Base-by-base conservation (phyloP, 2,888 invertebrate genomes). In the Dyspetes luteomarginatus region DNA sequence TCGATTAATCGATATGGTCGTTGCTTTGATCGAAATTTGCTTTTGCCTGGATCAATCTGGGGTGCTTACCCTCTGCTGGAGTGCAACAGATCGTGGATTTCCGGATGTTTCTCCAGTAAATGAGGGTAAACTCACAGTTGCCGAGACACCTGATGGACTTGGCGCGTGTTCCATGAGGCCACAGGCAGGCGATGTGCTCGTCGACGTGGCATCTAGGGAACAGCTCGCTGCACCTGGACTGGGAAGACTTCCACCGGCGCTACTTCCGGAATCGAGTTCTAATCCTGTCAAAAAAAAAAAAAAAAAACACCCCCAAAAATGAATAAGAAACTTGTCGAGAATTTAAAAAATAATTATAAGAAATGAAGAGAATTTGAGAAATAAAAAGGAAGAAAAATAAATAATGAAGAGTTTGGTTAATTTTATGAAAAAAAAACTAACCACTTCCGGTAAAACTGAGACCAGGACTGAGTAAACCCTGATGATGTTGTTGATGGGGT, bases 41-140 rank as follows among this genome's bases (percentile, higher is more conserved):
- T 85, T 90, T 90, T 91, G 92, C 92, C 91, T 90, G 86, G 87
- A 93, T 93, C 93, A 92, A 92, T 89, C 90, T 90, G 90, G 87
- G 91, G 91, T 94, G 95, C 96, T 97, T 96, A 97, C 97, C 97
- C 97, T 95, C 93, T 96, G 96, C 92, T 96, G 97, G 92, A 97
- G 95, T 93, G 96, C 94, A 92, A 94, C 94, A 89, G 94, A 94
- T 92, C 94, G 94, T 92, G 94, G 93, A 81, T 93, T 91, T 36
- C 93, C 90, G 64, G 93, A 92, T 15, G 93, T 91, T 88, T 93
- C 93, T 92, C 94, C 93, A 90, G 93, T 93, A 91, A 94, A 75
- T 36, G 55, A 58, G 4, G 77, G 64, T 62, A 78, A 92, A 94
- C 95, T 95, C 93, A 95, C 95, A 92, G 95, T 94, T 84, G 95